phyloP scores from a whole-genome alignment of 2,888 invertebrate species.

The Euplexia lucipara region DNA sequence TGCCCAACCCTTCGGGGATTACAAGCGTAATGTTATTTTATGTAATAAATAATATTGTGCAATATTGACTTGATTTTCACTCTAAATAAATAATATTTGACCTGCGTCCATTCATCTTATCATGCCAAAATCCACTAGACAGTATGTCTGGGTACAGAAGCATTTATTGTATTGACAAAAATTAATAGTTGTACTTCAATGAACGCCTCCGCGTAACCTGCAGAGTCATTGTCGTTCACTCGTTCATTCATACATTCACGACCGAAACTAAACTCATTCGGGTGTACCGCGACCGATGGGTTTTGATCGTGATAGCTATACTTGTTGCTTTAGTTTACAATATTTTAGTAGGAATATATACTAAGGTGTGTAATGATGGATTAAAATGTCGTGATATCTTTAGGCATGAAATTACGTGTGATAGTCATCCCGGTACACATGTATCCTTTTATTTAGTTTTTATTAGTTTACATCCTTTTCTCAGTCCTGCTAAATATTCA shows the following conservation, averaged over 20 bases:
- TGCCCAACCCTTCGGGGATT: too few species aligned
- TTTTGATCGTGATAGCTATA: slow-evolving; percentile 40
- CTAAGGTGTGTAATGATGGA: too few species aligned
- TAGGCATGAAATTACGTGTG: too few species aligned
- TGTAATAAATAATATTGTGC: too few species aligned
- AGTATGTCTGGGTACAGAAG: slow-evolving; percentile 46
- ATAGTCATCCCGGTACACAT: too few species aligned
- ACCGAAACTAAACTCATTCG: slow-evolving; percentile 49
- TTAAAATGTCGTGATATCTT: too few species aligned
- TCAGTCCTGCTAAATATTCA: too few species aligned
- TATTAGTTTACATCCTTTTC: too few species aligned
- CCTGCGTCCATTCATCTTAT: slow-evolving; percentile 19
- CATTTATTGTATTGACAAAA: slow-evolving; percentile 52
- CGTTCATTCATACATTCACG: slow-evolving; percentile 66
- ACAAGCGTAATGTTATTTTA: too few species aligned
- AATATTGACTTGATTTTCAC: not conserved
- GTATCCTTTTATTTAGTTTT: too few species aligned
- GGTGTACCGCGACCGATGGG: slow-evolving; percentile 38
- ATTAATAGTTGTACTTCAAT: slow-evolving; percentile 60
- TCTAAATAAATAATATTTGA: slow-evolving; percentile 8
- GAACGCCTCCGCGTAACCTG: slow-evolving; percentile 58
- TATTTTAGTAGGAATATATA: slow-evolving; percentile 1
- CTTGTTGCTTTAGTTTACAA: slow-evolving; percentile 22
- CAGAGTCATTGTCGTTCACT: slow-evolving; percentile 69
- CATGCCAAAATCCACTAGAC: slow-evolving; percentile 37